phyloP scores from a whole-genome alignment of 2,797 vertebrate species.

The Sebastes cheni region DNA sequence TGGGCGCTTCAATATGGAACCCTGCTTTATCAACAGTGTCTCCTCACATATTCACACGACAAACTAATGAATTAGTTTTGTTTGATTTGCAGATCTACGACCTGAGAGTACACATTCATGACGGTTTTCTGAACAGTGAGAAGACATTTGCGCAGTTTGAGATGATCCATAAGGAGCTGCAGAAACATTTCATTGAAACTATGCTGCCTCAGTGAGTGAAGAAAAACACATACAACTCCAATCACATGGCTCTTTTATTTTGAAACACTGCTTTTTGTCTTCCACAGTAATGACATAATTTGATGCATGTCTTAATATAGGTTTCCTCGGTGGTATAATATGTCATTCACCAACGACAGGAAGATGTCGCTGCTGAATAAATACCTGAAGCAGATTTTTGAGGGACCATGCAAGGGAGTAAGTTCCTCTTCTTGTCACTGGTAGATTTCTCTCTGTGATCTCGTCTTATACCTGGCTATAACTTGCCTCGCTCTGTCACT shows the following conservation, averaged over 20 bases:
- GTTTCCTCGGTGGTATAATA: conserved; percentile 85
- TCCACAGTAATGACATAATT: neutral
- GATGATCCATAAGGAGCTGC: conserved; percentile 85
- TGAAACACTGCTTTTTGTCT: neutral
- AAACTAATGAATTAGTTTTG: neutral
- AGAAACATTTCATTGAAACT: conserved; percentile 83
- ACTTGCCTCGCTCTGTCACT: conserved; percentile 15
- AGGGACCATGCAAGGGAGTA: conserved; percentile 82
- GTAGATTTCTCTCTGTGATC: neutral
- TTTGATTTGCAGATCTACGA: conserved; percentile 76
- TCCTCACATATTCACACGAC: neutral
- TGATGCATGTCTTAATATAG: conserved; percentile 57
- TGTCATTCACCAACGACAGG: conserved; percentile 78
- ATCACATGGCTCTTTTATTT: neutral
- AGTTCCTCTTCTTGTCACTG: conserved; percentile 19
- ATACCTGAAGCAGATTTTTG: conserved; percentile 86
- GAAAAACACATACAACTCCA: neutral
- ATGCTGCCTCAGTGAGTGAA: conserved; percentile 86
- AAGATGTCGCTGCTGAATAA: conserved; percentile 84
- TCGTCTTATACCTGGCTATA: neutral
- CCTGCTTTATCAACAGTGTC: neutral
- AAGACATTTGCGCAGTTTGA: conserved; percentile 86
- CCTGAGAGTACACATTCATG: conserved; percentile 81
- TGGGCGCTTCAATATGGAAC: neutral
- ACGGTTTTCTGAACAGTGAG: conserved; percentile 76